These are phyloP conservation scores for Cryptocheilus praepositus DNA, from an alignment of 2,888 invertebrate species.

Conservation along the genomic window DNA sequence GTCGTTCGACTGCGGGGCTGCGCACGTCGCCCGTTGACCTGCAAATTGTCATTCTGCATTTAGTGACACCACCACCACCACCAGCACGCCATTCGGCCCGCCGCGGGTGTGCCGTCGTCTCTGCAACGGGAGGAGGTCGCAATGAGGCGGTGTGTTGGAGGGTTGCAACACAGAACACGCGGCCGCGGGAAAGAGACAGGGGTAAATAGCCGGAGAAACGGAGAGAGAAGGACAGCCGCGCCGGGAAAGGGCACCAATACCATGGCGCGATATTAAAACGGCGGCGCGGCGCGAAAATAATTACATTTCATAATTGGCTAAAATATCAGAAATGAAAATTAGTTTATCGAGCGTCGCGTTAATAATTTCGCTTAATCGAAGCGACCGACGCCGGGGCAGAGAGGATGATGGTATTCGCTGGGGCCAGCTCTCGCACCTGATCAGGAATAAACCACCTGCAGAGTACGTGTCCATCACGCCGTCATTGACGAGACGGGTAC, in stretches of 20 bases:
- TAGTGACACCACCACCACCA: conserved; percentile 34
- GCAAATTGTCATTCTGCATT: conserved; percentile 55
- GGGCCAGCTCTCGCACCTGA: conserved; percentile 37
- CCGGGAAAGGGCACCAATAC: conserved; percentile 48
- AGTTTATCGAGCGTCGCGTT: conserved; percentile 64
- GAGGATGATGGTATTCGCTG: conserved; percentile 43
- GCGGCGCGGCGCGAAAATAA: conserved; percentile 65
- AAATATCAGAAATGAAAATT: conserved; percentile 69
- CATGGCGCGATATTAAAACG: conserved; percentile 65
- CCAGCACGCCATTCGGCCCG: background rate
- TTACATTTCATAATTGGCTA: conserved; percentile 70
- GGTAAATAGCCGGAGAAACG: too few species aligned
- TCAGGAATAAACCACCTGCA: conserved; percentile 54
- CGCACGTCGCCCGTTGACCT: conserved; percentile 19
- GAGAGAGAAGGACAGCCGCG: conserved; percentile 9
- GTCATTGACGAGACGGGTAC: background rate
- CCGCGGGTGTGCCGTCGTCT: conserved; percentile 15
- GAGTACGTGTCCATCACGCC: conserved; percentile 7
- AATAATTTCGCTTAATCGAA: conserved; percentile 68
- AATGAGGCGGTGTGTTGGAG: too few species aligned
- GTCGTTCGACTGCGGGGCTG: background rate
- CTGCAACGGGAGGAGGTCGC: conserved; percentile 21
- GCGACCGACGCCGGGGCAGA: conserved; percentile 51
- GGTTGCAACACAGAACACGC: too few species aligned
- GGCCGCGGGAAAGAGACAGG: too few species aligned